phyloP scores from a whole-genome alignment of 1,140 invertebrate genomes.

The Nasonia longicornis region DNA sequence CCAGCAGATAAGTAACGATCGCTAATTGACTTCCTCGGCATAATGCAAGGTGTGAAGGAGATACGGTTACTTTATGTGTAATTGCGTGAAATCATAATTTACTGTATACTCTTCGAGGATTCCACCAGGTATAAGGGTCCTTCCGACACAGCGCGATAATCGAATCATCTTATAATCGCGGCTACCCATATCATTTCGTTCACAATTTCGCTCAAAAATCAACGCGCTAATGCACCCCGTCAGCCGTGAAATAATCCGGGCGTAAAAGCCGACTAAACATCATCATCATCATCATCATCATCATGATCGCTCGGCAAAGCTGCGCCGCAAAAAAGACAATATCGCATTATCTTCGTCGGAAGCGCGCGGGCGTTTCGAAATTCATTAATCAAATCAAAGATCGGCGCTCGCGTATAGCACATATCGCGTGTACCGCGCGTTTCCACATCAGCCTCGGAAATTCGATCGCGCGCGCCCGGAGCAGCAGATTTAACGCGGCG shows the following conservation, averaged over 20 bases:
- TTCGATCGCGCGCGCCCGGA: background rate
- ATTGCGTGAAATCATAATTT: background rate
- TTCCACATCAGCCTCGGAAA: conserved; percentile 16
- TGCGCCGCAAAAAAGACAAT: background rate
- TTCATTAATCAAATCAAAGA: conserved; percentile 25
- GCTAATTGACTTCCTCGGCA: background rate
- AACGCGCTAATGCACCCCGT: background rate
- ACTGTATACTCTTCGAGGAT: too few relatives aligned
- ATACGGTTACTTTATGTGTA: background rate
- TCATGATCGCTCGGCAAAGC: background rate
- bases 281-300: background rate
- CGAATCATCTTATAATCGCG: too few relatives aligned
- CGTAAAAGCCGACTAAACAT: background rate
- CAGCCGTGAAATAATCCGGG: background rate
- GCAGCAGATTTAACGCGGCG: conserved; percentile 9
- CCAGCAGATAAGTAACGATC: background rate
- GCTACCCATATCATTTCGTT: background rate
- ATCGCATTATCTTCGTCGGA: background rate
- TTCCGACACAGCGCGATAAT: too few relatives aligned
- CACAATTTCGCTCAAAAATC: background rate
- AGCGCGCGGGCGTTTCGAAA: background rate
- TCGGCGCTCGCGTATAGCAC: background rate
- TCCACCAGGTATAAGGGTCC: too few relatives aligned
- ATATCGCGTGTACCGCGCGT: background rate
- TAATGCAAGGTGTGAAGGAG: background rate